Evolutionary conservation across 2,113 vertebrate species (phyloP).

Genomic region (Empidonax traillii): DNA sequence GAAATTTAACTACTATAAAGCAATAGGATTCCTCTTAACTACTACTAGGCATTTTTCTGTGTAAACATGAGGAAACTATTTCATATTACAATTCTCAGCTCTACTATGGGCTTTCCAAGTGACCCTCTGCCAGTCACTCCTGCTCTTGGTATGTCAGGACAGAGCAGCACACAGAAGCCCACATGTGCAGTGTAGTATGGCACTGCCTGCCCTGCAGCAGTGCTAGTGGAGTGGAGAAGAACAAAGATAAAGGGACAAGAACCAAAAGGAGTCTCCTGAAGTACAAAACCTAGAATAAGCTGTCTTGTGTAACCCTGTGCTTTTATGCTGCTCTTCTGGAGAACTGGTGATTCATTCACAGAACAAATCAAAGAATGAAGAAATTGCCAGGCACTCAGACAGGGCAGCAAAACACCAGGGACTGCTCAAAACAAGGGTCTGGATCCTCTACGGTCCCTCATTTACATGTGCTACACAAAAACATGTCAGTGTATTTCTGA

Average conservation of each 20-base stretch:
- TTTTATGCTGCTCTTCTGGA: neutral
- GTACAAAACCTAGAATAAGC: neutral
- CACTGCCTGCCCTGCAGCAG: neutral
- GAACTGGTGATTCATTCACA: neutral
- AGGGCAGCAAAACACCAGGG: neutral
- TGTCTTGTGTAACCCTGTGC: neutral
- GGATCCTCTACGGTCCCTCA: neutral
- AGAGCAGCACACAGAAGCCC: neutral
- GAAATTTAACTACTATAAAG: neutral
- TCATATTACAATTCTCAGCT: neutral
- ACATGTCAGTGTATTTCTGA: neutral
- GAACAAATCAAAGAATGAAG: neutral
- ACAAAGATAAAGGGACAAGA: neutral
- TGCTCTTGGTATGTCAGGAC: neutral
- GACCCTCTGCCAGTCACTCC: neutral
- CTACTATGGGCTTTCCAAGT: neutral
- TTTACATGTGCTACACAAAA: rapidly evolving
- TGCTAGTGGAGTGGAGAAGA: neutral
- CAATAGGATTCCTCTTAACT: neutral
- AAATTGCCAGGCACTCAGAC: neutral
- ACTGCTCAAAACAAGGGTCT: neutral
- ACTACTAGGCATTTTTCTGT: neutral
- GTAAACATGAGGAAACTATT: neutral
- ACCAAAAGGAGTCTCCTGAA: neutral
- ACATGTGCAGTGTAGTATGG: rapidly evolving